These are phyloP conservation scores for Potamilus streckersoni DNA, from an alignment of 1,140 invertebrate species.

Conservation along the genomic window DNA sequence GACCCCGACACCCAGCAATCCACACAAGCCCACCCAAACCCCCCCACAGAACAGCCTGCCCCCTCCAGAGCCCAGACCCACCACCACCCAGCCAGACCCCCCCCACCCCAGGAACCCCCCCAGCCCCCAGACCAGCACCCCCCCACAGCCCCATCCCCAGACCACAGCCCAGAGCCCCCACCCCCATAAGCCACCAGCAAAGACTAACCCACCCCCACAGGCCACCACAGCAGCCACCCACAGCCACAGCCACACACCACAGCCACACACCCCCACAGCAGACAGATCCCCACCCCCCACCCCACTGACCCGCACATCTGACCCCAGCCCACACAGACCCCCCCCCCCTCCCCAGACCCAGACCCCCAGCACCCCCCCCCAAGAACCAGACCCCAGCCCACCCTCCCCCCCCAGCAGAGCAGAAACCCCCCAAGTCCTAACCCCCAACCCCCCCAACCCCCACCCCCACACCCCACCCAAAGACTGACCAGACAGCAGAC, in stretches of 20 bases:
- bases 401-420: background rate
- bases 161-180: background rate
- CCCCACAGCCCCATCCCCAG: background rate
- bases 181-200: background rate
- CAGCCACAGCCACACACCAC: background rate
- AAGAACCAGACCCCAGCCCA: background rate
- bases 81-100: background rate
- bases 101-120: slow-evolving; percentile 2
- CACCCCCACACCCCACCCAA: background rate
- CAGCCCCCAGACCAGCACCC: background rate
- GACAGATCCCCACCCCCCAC: background rate
- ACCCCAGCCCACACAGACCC: background rate
- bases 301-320: background rate
- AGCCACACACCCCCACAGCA: background rate
- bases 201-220: background rate
- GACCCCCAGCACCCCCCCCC: background rate
- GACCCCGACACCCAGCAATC: background rate
- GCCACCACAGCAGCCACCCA: slow-evolving; percentile 3
- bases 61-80: background rate
- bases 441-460: background rate
- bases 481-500: background rate
- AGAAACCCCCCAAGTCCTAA: background rate
- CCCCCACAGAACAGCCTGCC: background rate
- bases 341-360: background rate
- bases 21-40: background rate